Base-by-base conservation (phyloP, 2,888 invertebrate species). In the Apoda limacodes region DNA sequence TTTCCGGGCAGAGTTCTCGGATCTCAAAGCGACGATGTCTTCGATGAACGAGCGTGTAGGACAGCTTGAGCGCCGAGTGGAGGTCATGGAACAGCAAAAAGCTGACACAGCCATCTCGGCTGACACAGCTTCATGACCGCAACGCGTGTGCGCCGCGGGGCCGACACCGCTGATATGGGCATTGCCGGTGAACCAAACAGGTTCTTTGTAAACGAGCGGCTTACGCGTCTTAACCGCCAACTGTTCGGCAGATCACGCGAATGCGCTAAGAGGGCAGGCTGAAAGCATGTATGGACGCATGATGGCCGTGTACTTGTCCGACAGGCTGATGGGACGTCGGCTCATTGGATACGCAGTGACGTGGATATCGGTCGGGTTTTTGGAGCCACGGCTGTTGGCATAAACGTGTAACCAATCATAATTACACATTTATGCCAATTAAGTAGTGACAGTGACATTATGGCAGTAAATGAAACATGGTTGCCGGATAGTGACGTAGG, bases 141-240 rank as follows among this genome's bases (percentile, higher is more conserved):
- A 9, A 22, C 24, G 10, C 25, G 21, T 5, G 24, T 32, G 7
- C 32, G 32, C 13, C 17, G 30, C 2, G 25, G 31, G n/a, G 15
- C 23, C 9, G 13, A 15, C 9, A 24, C 19, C 4, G 17, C 30
- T 2, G 30, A 30, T 13, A 30, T 30, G 22, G 15, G 23, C 11
- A 11, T 30, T 4, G 5, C 30, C 2, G 29, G 29, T 2, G 7
- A 29, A 1, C 20, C 31, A 1, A 22, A 23, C 2, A 22, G 24
- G n/a, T 20, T 42, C 5, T 37, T 37, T 24, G n/a, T 38, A 5
- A 43, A 37, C 20, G 41, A 40, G 20, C 36, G 42, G 21, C 30
- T 42, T 2, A 39, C 42, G 2, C 11, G 13, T 9, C 2, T 7
- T 5, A 42, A 42, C 20, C 25, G 42, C 4, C 31, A 25, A 9